These are phyloP conservation scores for Thera obeliscata DNA, from an alignment of 2,888 invertebrate genomes.

Conservation along the genomic window DNA sequence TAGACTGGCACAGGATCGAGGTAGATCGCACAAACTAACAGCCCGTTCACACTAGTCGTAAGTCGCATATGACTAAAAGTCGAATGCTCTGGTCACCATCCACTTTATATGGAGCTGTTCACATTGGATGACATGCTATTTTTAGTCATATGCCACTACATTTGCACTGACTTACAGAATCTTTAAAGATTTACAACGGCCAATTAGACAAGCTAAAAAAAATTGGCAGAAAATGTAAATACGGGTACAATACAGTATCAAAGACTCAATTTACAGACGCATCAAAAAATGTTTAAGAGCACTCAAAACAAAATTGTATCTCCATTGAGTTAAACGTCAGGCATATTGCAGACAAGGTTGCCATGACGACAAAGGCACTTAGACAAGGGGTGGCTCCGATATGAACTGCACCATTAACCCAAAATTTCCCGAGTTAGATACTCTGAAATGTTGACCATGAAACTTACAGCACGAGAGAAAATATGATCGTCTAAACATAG, in stretches of 20 bases:
- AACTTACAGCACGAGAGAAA: not conserved
- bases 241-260: constrained; percentile 6
- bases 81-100: no score
- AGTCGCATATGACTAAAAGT: no score
- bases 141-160: no score
- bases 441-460: not conserved
- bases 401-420: constrained; percentile 74
- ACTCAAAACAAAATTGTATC: constrained; percentile 39
- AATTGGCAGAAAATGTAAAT: constrained; percentile 6
- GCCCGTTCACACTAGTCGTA: no score
- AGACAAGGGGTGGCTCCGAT: constrained; percentile 70
- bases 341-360: constrained; percentile 53
- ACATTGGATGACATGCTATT: no score
- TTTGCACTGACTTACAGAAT: no score
- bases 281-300: constrained; percentile 31
- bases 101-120: no score
- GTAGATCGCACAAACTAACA: no score
- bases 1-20: no score
- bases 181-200: not conserved
- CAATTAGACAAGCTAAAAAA: constrained; percentile 11
- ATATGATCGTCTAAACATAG: not conserved
- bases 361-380: constrained; percentile 67
- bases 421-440: not conserved
- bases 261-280: constrained; percentile 19
- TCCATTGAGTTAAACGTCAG: constrained; percentile 34